phyloP scores from a whole-genome alignment of 2,888 invertebrate species.

The Mythimna impura region DNA sequence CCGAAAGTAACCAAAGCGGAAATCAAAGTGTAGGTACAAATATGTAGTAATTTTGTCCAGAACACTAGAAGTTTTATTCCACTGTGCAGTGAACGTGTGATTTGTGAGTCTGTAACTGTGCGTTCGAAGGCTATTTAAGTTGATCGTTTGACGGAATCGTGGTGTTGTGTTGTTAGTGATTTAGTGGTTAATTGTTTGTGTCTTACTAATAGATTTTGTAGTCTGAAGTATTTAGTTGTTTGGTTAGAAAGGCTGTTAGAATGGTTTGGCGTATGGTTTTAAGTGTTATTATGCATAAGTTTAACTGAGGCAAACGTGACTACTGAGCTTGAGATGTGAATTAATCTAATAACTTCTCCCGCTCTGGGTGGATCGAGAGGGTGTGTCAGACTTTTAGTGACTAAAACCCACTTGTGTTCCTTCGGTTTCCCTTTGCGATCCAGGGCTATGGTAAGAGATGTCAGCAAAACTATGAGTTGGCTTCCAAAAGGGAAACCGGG shows the following conservation, averaged over 20 bases:
- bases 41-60: not conserved
- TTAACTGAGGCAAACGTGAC: no score
- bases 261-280: not conserved
- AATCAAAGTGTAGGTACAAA: not conserved
- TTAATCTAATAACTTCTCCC: no score
- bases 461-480: no score
- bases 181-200: constrained; percentile 62
- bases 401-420: no score
- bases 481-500: no score
- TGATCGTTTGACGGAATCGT: constrained; percentile 57
- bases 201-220: constrained; percentile 43
- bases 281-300: no score
- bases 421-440: no score
- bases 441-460: no score
- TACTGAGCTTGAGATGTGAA: no score
- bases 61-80: not conserved
- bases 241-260: constrained; percentile 13
- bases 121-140: constrained; percentile 61
- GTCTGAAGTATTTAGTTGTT: constrained; percentile 37
- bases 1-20: not conserved
- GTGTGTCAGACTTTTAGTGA: no score
- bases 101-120: constrained; percentile 33
- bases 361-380: no score
- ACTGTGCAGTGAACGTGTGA: not conserved
- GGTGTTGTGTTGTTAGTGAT: constrained; percentile 51